phyloP scores from a whole-genome alignment of 2,113 vertebrate species.

The Indicator maculatus region DNA sequence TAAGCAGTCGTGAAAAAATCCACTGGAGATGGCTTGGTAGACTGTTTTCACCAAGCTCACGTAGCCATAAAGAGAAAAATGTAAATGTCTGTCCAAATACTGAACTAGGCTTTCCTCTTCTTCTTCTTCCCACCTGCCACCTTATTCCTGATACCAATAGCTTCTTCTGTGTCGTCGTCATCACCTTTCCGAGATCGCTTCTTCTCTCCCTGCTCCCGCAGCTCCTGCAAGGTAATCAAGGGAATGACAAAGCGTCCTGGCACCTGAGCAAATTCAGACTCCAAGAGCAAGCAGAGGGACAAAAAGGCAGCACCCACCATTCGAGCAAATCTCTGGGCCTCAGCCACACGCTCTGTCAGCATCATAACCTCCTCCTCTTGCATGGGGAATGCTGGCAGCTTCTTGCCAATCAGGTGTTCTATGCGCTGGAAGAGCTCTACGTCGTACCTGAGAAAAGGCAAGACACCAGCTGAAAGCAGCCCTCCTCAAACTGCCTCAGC shows the following conservation, averaged over 20 bases:
- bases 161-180: slow-evolving; percentile 86
- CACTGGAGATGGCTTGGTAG: not conserved
- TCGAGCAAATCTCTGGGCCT: slow-evolving; percentile 93
- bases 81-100: not conserved
- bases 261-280: not conserved
- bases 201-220: slow-evolving; percentile 91
- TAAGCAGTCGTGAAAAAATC: not conserved
- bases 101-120: slow-evolving; percentile 72
- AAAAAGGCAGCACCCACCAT: slow-evolving; percentile 78
- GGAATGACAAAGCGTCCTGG: not conserved
- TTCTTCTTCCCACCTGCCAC: slow-evolving; percentile 87
- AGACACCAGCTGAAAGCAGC: not conserved
- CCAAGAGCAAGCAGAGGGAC: fast-evolving
- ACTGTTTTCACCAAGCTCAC: not conserved
- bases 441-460: slow-evolving; percentile 83
- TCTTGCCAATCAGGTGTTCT: slow-evolving; percentile 94
- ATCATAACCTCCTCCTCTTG: slow-evolving; percentile 99
- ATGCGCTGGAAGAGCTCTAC: slow-evolving; percentile 98
- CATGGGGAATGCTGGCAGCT: slow-evolving; percentile 92
- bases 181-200: slow-evolving; percentile 80
- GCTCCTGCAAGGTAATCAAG: slow-evolving; percentile 78
- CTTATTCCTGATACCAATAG: slow-evolving; percentile 90
- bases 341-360: slow-evolving; percentile 92
- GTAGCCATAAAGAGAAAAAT: not conserved
- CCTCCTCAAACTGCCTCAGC: not conserved